phyloP scores from a whole-genome alignment of 2,888 invertebrate genomes.

The Anagyrus pseudococci region DNA sequence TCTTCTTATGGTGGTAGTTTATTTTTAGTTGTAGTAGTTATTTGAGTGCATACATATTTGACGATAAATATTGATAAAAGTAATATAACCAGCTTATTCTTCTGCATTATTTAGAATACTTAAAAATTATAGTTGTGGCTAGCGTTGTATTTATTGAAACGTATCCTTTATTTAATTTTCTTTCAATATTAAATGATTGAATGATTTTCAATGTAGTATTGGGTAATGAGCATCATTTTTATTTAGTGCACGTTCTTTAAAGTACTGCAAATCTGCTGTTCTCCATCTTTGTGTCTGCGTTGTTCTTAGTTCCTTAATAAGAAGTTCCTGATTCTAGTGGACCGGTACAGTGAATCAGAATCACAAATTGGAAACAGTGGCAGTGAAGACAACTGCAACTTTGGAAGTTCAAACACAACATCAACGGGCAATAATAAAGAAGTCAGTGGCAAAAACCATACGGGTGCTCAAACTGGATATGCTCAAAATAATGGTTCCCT shows the following conservation, averaged over 20 bases:
- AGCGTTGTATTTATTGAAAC: too few species aligned
- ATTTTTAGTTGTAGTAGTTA: constrained; percentile 28
- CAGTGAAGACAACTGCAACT: constrained; percentile 64
- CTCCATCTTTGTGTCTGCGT: constrained; percentile 36
- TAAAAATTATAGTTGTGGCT: not conserved
- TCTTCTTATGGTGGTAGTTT: constrained; percentile 40
- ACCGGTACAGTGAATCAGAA: constrained; percentile 87
- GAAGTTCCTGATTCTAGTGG: constrained; percentile 67
- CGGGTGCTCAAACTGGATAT: constrained; percentile 50
- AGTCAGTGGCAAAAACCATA: constrained; percentile 58
- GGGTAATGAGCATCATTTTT: constrained; percentile 40
- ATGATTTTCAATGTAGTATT: constrained; percentile 6
- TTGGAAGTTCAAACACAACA: constrained; percentile 54
- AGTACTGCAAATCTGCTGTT: constrained; percentile 23
- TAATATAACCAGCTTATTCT: not conserved
- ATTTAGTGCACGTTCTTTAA: constrained; percentile 26
- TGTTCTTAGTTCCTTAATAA: constrained; percentile 24
- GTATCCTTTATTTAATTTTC: too few species aligned
- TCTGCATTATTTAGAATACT: not conserved
- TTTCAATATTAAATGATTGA: too few species aligned
- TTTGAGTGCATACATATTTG: not conserved
- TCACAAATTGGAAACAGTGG: constrained; percentile 73
- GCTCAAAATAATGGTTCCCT: constrained; percentile 57
- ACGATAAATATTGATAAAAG: not conserved
- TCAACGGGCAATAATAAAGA: constrained; percentile 57